These are phyloP conservation scores for Laticauda colubrina DNA, from an alignment of 2,113 vertebrate species.

Conservation along the genomic window DNA sequence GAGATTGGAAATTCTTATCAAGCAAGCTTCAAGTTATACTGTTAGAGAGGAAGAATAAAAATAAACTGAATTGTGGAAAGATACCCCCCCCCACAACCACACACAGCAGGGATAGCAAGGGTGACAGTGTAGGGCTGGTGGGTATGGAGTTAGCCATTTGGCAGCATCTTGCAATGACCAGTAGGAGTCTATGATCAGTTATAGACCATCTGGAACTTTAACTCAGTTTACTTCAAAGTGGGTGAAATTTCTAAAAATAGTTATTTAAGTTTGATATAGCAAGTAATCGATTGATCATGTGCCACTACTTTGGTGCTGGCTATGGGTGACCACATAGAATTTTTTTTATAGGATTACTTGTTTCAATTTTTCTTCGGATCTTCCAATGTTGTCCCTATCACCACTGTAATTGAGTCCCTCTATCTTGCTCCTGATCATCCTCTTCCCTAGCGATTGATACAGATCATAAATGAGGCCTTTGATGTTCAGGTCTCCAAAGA, in stretches of 20 bases:
- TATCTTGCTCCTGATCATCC: neutral
- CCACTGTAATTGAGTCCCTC: neutral
- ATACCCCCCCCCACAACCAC: too few relatives aligned
- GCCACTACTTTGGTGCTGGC: neutral
- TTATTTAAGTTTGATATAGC: neutral
- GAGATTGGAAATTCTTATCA: neutral
- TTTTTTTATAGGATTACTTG: neutral
- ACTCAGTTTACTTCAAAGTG: neutral
- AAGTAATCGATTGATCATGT: neutral
- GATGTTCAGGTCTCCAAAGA: neutral
- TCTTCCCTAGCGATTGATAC: neutral
- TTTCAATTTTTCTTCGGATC: neutral
- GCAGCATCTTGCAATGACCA: neutral
- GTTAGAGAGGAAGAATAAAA: neutral
- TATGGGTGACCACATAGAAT: neutral
- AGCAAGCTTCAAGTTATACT: neutral
- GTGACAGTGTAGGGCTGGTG: neutral
- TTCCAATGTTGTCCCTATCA: neutral
- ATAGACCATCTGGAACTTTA: neutral
- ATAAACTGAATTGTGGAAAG: neutral
- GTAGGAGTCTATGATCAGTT: neutral
- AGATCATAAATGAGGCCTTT: neutral
- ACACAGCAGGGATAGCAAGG: neutral
- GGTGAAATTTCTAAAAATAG: neutral
- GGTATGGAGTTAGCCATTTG: neutral